Base-by-base conservation (phyloP, 2,888 invertebrate species). In the Eristalis arbustorum region DNA sequence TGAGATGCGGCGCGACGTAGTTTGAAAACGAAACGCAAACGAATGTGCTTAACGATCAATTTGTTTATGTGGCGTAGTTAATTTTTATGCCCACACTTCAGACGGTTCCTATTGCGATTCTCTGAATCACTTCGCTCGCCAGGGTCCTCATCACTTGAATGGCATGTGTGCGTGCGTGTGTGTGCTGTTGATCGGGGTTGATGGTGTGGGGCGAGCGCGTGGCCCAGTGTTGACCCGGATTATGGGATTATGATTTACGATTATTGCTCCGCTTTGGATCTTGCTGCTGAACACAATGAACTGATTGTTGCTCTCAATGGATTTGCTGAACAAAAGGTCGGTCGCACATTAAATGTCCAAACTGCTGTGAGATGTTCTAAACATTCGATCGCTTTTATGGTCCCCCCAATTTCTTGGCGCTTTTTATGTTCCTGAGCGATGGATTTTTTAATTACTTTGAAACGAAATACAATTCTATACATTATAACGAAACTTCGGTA, bases 1-100 rank as follows among this genome's bases (percentile, higher is more conserved):
- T 66, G n/a, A n/a, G n/a, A n/a, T n/a, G 34, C 23, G 23, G 18
- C 6, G 42, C 42, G 42, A 18, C 49, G 49, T 49, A 49, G 49
- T 18, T 49, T 18, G 8, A 49, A 49, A 1, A 49, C 49, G 18
- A 18, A 18, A 49, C 49, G 49, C 18, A 49, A 49, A 49, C 18
- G 18, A 49, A 49, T 18, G n/a, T n/a, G 18, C 49, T 49, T 18
- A 57, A 18, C 80, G 63, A 68, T 68, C 28, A 56, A 57, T 75
- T 80, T 68, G 80, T 80, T 80, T 74, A 69, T 42, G 23, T 37
- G 63, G 68, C 40, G 69, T 75, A 74, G 22, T 42, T 63, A 74
- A 75, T 69, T 74, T 74, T 79, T 22, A 59, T 62, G 28, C 59
- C 56, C 59, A 18, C 49, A 49, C 49, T 49, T 49, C 49, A 49